Evolutionary conservation across 2,113 vertebrate species (phyloP).

Genomic region (Arizona elegans): DNA sequence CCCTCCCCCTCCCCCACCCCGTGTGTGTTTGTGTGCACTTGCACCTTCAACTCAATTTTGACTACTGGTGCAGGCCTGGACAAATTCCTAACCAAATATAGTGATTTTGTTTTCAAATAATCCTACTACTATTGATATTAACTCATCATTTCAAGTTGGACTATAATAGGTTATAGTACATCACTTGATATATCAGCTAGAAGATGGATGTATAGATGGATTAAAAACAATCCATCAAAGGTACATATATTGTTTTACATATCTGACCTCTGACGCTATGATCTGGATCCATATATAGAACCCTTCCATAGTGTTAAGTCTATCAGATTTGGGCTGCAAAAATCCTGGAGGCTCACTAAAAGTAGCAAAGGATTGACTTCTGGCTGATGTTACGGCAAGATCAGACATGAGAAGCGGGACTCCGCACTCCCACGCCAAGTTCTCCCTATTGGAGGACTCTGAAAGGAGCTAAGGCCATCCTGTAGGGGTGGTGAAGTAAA

Average conservation of each 20-base stretch:
- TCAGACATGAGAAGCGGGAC: too few species aligned
- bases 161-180: neutral
- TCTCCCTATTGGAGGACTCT: too few species aligned
- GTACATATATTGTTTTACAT: neutral
- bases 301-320: neutral
- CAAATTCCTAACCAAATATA: neutral
- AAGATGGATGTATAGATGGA: neutral
- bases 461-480: too few species aligned
- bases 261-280: too few species aligned
- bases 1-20: accelerated
- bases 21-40: too few species aligned
- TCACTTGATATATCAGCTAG: neutral
- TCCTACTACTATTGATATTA: neutral
- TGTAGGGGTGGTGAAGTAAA: too few species aligned
- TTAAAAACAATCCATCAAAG: neutral
- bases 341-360: neutral
- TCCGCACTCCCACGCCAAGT: too few species aligned
- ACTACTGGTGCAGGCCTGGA: neutral
- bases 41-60: neutral
- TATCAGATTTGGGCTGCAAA: neutral
- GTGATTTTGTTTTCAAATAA: neutral
- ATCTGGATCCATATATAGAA: neutral
- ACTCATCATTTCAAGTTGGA: neutral
- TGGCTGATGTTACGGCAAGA: too few species aligned
- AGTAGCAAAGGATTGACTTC: neutral